Evolutionary conservation across 2,797 vertebrate genomes (phyloP).

Genomic region (Pampus argenteus): DNA sequence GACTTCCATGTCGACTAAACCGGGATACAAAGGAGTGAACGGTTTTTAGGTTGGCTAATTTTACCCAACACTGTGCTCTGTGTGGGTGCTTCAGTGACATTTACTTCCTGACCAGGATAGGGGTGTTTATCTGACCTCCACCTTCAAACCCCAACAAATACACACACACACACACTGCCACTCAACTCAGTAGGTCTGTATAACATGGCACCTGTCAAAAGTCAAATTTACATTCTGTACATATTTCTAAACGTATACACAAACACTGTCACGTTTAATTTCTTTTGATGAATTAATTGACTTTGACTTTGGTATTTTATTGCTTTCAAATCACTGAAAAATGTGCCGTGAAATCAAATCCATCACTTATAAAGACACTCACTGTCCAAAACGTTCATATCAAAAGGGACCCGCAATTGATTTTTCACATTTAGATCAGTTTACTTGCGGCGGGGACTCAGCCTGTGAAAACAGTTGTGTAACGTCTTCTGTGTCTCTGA

Average conservation of each 20-base stretch:
- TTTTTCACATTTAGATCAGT: no score
- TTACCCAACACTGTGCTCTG: slow-evolving; percentile 4
- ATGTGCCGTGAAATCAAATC: no score
- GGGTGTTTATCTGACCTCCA: slow-evolving; percentile 30
- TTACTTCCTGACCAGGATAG: slow-evolving; percentile 13
- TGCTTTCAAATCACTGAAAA: no score
- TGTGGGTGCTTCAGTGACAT: background rate
- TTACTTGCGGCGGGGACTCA: no score
- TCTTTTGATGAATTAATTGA: background rate
- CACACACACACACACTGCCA: background rate
- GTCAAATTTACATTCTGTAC: no score
- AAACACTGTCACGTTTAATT: background rate
- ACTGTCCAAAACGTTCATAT: background rate
- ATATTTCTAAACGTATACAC: background rate
- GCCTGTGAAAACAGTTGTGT: no score
- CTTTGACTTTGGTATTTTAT: background rate
- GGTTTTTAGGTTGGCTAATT: background rate
- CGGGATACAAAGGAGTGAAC: background rate
- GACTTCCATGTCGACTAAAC: background rate
- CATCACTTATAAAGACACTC: no score
- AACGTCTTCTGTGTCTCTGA: no score
- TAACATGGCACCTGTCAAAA: background rate
- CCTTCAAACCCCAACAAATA: background rate
- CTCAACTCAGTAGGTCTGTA: background rate
- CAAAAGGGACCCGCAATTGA: background rate